A percentile compares a stretch with the other conserved stretches of the same genome.
Conservation (phyloP, 2,113 vertebrate genomes). For the Sterna hirundo region DNA sequence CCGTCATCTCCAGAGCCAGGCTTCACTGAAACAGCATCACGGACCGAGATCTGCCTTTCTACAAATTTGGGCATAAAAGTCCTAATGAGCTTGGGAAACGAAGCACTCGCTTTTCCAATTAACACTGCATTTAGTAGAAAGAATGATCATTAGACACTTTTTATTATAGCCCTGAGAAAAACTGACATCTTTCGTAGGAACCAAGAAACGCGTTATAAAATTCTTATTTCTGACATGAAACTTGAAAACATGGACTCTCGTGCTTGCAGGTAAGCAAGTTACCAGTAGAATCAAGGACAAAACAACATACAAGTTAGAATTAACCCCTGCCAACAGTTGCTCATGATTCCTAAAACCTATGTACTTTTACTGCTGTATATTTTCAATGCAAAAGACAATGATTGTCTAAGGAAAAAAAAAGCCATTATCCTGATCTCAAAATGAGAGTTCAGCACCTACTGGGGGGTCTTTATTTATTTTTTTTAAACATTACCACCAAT, state of each 20-base stretch:
- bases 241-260: neutral
- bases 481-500: neutral
- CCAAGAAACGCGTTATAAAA: neutral
- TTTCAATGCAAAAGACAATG: neutral
- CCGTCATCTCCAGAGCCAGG: neutral
- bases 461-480: neutral
- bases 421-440: neutral
- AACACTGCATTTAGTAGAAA: neutral
- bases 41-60: accelerated
- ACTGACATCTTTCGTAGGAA: neutral
- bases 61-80: neutral
- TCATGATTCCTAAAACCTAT: neutral
- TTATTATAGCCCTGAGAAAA: neutral
- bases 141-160: too few relatives aligned
- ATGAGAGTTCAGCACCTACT: neutral
- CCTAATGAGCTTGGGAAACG: neutral
- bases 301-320: neutral
- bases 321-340: neutral
- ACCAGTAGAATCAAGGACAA: neutral
- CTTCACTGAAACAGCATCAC: neutral
- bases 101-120: neutral
- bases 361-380: neutral
- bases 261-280: neutral
- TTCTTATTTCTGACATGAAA: neutral
- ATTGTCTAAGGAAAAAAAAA: neutral